Evolutionary conservation across 1,140 invertebrate species (phyloP).

Genomic region (Caerostris extrusa): DNA sequence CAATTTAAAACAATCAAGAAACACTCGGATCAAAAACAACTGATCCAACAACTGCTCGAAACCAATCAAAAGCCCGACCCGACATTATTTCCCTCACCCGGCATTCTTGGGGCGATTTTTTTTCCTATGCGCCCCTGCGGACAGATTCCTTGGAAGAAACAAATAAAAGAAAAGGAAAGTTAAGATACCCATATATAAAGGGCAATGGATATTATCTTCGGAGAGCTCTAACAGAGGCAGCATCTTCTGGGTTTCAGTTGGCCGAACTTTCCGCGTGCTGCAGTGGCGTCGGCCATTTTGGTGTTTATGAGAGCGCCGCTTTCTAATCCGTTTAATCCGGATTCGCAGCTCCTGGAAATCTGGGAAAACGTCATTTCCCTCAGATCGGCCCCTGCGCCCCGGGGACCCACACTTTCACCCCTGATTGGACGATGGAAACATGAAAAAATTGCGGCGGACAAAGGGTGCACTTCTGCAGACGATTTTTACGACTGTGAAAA

Average conservation of each 20-base stretch:
- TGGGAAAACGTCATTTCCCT: conserved; percentile 50
- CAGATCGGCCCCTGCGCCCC: conserved; percentile 21
- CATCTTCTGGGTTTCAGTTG: neutral
- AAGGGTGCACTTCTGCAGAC: conserved; percentile 46
- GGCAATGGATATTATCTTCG: conserved; percentile 55
- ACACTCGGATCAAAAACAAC: neutral
- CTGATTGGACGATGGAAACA: conserved; percentile 1
- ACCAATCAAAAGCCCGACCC: neutral
- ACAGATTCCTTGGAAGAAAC: conserved; percentile 13
- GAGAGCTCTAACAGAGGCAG: conserved; percentile 33
- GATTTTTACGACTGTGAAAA: conserved; percentile 47
- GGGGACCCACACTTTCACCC: conserved; percentile 35
- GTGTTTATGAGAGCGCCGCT: conserved; percentile 24
- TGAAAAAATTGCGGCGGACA: conserved; percentile 48
- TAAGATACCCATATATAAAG: conserved; percentile 26
- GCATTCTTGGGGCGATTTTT: neutral
- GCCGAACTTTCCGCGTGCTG: neutral
- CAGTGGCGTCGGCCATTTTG: conserved; percentile 22
- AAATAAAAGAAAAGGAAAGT: neutral
- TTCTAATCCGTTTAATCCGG: conserved; percentile 63
- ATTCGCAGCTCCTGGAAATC: conserved; percentile 42
- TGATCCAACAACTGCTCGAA: neutral
- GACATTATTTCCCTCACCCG: neutral
- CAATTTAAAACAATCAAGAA: neutral
- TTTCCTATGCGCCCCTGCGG: conserved; percentile 5